phyloP scores from a whole-genome alignment of 2,888 invertebrate genomes.

The Orchesella flavescens region DNA sequence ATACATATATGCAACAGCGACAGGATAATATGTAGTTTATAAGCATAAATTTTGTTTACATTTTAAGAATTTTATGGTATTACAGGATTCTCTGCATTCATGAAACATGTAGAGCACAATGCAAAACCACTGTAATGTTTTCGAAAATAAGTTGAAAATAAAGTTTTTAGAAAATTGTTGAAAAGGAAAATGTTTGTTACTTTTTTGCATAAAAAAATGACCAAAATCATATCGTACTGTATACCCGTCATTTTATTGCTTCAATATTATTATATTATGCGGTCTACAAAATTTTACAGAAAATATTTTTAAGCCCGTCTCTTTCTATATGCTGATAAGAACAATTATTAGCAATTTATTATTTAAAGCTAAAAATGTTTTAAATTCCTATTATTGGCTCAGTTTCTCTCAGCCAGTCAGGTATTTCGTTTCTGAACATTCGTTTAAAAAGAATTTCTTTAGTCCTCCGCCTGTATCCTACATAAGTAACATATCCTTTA shows the following conservation, averaged over 20 bases:
- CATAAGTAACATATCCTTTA: conserved; percentile 80
- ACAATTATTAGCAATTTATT: neutral
- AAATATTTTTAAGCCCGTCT: neutral
- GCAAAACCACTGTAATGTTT: conserved; percentile 50
- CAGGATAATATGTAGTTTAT: conserved; percentile 25
- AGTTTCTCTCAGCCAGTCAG: conserved; percentile 83
- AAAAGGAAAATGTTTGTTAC: neutral
- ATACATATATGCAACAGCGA: conserved; percentile 16
- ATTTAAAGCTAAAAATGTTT: conserved; percentile 20
- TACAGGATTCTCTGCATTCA: conserved; percentile 31
- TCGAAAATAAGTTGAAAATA: conserved; percentile 54
- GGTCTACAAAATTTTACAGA: neutral
- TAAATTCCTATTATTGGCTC: conserved; percentile 73
- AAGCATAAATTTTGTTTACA: conserved; percentile 23
- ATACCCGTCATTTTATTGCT: neutral
- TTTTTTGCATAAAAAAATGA: neutral
- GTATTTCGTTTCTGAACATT: conserved; percentile 85
- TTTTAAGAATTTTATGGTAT: neutral
- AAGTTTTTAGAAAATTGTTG: conserved; percentile 49
- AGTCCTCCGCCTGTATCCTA: conserved; percentile 84
- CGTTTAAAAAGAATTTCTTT: conserved; percentile 84
- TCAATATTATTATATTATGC: neutral
- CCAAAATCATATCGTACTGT: neutral
- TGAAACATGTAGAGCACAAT: conserved; percentile 49
- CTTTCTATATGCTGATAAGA: neutral